These are phyloP conservation scores for Bursaphelenchus okinawaensis DNA, from an alignment of 2,888 invertebrate species.

Conservation along the genomic window DNA sequence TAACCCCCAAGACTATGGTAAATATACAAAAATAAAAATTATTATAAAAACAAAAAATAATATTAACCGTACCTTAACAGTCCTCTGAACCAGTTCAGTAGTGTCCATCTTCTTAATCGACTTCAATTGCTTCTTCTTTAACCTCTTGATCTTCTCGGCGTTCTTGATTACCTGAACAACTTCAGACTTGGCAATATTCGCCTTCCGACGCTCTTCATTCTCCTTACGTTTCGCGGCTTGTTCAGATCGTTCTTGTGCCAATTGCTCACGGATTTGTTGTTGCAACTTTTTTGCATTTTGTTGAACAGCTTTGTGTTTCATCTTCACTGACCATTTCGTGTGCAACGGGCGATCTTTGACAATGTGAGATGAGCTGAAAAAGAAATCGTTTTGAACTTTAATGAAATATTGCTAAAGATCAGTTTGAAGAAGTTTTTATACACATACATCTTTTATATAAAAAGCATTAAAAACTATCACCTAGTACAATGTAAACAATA, in stretches of 20 bases:
- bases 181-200: conserved; percentile 49
- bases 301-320: conserved; percentile 37
- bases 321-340: conserved; percentile 44
- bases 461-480: no score
- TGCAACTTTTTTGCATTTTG: conserved; percentile 33
- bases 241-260: not conserved
- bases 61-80: not conserved
- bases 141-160: conserved; percentile 46
- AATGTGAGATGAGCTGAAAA: conserved; percentile 1
- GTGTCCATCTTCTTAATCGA: conserved; percentile 48
- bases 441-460: no score
- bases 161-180: conserved; percentile 52
- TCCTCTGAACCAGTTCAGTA: conserved; percentile 7
- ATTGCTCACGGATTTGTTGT: conserved; percentile 2
- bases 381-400: not conserved
- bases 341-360: conserved; percentile 22
- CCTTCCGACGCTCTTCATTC: conserved; percentile 45
- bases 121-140: conserved; percentile 50
- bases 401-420: not conserved
- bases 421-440: no score
- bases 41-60: no score
- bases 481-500: no score
- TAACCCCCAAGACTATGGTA: no score
- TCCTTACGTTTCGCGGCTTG: conserved; percentile 35
- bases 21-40: not conserved